These are phyloP conservation scores for Baronia brevicornis DNA, from an alignment of 2,888 invertebrate species.

Conservation along the genomic window DNA sequence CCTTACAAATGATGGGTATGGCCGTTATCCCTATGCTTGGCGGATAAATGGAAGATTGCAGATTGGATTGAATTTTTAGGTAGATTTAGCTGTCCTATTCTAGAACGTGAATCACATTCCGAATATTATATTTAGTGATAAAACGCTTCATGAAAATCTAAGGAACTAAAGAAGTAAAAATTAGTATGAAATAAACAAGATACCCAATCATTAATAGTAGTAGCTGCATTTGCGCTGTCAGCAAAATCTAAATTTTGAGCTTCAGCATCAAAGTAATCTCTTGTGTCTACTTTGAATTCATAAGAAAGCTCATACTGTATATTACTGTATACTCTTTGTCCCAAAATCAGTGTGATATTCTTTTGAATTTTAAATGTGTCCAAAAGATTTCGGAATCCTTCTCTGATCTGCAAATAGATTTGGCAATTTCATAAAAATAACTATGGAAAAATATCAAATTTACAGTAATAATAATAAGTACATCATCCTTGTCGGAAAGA, in stretches of 20 bases:
- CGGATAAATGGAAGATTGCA: too few species aligned
- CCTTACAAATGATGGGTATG: too few species aligned
- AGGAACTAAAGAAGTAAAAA: too few species aligned
- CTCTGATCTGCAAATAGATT: conserved; percentile 19
- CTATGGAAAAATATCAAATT: not conserved
- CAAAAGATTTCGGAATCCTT: conserved; percentile 18
- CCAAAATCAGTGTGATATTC: conserved; percentile 20
- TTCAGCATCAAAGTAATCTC: conserved; percentile 18
- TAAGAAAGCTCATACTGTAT: conserved; percentile 17
- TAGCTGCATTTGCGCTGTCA: conserved; percentile 17
- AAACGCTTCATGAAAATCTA: too few species aligned
- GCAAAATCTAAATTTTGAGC: conserved; percentile 24
- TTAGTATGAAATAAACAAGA: too few species aligned
- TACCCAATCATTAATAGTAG: conserved; percentile 24
- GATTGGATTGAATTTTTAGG: too few species aligned
- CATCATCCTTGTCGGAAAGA: conserved; percentile 16
- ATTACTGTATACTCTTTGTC: conserved; percentile 21
- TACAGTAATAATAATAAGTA: conserved; percentile 3
- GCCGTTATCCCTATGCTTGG: too few species aligned
- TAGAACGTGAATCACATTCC: too few species aligned
- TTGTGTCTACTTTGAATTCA: conserved; percentile 17
- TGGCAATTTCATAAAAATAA: not conserved
- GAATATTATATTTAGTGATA: too few species aligned
- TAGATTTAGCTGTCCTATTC: too few species aligned
- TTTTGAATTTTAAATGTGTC: conserved; percentile 17